Evolutionary conservation across 2,888 invertebrate genomes (phyloP).

Genomic region (Malacosoma neustria): DNA sequence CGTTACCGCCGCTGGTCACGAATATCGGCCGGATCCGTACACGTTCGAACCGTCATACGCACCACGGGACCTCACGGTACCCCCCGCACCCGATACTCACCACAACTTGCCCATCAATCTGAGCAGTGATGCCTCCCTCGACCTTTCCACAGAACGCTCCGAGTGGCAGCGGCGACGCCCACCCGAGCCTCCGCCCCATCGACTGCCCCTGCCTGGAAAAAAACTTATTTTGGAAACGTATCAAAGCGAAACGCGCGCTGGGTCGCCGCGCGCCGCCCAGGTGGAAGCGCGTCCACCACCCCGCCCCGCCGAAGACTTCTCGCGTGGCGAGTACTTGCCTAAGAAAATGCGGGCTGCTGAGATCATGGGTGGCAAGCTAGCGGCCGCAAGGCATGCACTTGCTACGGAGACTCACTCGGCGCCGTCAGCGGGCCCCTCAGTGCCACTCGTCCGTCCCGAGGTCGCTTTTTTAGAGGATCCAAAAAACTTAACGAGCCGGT

Average conservation of each 20-base stretch:
- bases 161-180: constrained; percentile 57
- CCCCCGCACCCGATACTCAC: constrained; percentile 37
- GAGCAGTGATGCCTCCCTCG: constrained; percentile 62
- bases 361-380: constrained; percentile 58
- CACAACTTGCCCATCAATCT: constrained; percentile 67
- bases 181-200: constrained; percentile 39
- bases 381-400: constrained; percentile 33
- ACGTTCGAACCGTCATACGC: constrained; percentile 39
- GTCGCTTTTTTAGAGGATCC: constrained; percentile 71
- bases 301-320: constrained; percentile 30
- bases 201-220: constrained; percentile 60
- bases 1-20: constrained; percentile 28
- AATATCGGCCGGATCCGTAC: constrained; percentile 54
- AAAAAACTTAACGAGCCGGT: constrained; percentile 74
- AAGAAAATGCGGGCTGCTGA: constrained; percentile 72
- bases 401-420: constrained; percentile 26
- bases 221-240: constrained; percentile 67
- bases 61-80: constrained; percentile 42
- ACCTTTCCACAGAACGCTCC: constrained; percentile 53
- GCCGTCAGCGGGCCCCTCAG: constrained; percentile 23
- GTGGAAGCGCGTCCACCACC: constrained; percentile 19
- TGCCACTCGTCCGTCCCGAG: constrained; percentile 39
- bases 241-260: constrained; percentile 54
- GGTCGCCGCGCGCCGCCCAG: constrained; percentile 32
- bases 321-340: constrained; percentile 57